phyloP scores from a whole-genome alignment of 2,888 invertebrate species.

The Acanthosepion esculentum region DNA sequence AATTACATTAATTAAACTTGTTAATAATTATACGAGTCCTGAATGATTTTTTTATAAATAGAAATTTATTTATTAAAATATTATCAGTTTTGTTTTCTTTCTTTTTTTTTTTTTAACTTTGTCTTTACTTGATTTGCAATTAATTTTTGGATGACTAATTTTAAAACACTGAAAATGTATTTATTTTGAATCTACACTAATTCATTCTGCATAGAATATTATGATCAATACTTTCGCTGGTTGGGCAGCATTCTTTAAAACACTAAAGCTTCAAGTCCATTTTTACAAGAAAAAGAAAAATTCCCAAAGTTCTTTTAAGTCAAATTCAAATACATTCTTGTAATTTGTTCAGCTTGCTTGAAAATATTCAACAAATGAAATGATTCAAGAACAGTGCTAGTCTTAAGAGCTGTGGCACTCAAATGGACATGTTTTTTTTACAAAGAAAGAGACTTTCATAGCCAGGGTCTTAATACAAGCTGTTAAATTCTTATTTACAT shows the following conservation, averaged over 20 bases:
- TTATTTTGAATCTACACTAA: not conserved
- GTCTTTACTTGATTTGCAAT: not conserved
- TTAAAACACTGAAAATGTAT: not conserved
- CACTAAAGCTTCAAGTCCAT: not conserved
- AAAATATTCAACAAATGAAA: too few species aligned
- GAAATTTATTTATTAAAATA: not conserved
- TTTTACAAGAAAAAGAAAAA: not conserved
- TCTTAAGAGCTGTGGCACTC: too few species aligned
- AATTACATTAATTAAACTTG: not conserved
- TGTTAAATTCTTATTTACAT: too few species aligned
- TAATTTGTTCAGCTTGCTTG: too few species aligned
- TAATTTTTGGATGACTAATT: conserved; percentile 3
- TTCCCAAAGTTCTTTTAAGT: too few species aligned
- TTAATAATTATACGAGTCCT: not conserved
- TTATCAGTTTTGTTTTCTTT: not conserved
- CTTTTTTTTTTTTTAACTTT: not conserved
- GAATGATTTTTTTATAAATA: not conserved
- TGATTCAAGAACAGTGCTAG: too few species aligned
- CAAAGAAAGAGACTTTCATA: too few species aligned
- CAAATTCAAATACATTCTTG: too few species aligned
- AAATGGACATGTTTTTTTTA: too few species aligned
- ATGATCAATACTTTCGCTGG: not conserved
- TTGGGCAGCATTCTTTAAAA: not conserved
- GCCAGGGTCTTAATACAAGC: too few species aligned
- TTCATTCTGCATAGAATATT: not conserved